Base-by-base conservation (phyloP, 2,888 invertebrate species). In the Erebia epiphron region DNA sequence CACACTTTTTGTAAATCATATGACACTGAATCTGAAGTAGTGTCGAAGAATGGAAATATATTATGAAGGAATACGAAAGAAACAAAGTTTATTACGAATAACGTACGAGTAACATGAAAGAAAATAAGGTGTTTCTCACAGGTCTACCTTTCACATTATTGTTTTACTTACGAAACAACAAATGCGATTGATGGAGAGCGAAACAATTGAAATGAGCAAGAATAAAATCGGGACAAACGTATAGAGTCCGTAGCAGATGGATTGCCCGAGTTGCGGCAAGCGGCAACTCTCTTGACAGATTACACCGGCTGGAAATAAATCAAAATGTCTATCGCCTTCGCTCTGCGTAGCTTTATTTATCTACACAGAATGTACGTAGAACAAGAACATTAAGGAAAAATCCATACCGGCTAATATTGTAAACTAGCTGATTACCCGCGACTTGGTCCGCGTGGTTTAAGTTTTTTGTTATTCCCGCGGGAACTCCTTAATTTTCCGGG, bases 271-370 rank as follows among this genome's bases (percentile, higher is more conserved):
- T 75, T 75, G 77, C 73, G 79, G 78, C 69, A 73, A 77, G 69
- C 73, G 72, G 74, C 77, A 76, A 80, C 79, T 80, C 79, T 77
- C 74, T 75, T 79, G 80, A 82, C 81, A 79, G 80, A 82, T 82
- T 79, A 82, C 79, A 78, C 74, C 71, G 70, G 75, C 67, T 54
- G 69, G 46, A 46, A 46, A 46, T 46, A 46, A 46, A 46, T 83
- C 81, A 83, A 81, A 80, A 79, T 75, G 79, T 78, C 79, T 79
- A 73, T 78, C 76, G 74, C 75, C 76, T 71, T 43, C 50, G n/a
- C 66, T 57, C 64, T 52, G 35, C 35, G 50, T 18, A 41, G 50
- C 60, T 60, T 63, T 69, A 58, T 63, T 63, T 68, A 67, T 67
- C 35, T 35, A 35, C 35, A 35, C 35, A 35, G 35, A 35, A 35